phyloP scores from a whole-genome alignment of 1,140 invertebrate genomes.

The Thaumatotibia leucotreta region DNA sequence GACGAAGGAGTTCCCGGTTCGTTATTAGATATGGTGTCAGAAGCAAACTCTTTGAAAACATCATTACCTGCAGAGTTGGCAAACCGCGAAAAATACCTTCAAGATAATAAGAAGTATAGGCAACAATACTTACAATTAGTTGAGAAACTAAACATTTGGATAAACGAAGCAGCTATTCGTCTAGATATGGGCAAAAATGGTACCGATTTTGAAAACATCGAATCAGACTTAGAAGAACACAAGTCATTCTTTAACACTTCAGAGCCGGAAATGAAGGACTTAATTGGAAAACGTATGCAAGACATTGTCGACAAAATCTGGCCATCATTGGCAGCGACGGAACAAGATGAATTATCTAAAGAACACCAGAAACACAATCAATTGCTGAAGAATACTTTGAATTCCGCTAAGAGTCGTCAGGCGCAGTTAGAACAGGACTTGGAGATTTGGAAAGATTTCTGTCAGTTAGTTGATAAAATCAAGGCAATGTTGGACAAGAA shows the following conservation, averaged over 20 bases:
- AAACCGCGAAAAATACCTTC: constrained; percentile 87
- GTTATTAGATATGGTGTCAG: constrained; percentile 88
- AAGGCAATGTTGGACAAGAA: constrained; percentile 84
- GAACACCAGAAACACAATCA: constrained; percentile 88
- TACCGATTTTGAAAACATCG: constrained; percentile 91
- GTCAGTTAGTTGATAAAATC: constrained; percentile 85
- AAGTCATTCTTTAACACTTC: constrained; percentile 88
- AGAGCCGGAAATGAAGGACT: constrained; percentile 85
- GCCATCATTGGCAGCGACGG: constrained; percentile 86
- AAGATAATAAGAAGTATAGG: constrained; percentile 87
- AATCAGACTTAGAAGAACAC: constrained; percentile 89
- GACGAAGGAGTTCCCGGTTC: constrained; percentile 88
- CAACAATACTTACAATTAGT: constrained; percentile 84
- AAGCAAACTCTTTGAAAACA: constrained; percentile 85
- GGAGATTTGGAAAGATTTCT: constrained; percentile 89
- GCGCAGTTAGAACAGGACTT: constrained; percentile 86
- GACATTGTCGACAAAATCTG: constrained; percentile 91
- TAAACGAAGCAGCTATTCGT: constrained; percentile 88
- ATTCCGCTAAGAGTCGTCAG: constrained; percentile 86
- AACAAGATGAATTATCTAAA: constrained; percentile 88
- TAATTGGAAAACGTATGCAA: constrained; percentile 88
- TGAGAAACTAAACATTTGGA: constrained; percentile 90
- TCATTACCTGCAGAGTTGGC: constrained; percentile 88
- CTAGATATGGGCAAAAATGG: constrained; percentile 88
- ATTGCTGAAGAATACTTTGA: constrained; percentile 87